Base-by-base conservation (phyloP, 2,888 invertebrate species). In the Lasioglossum morio region DNA sequence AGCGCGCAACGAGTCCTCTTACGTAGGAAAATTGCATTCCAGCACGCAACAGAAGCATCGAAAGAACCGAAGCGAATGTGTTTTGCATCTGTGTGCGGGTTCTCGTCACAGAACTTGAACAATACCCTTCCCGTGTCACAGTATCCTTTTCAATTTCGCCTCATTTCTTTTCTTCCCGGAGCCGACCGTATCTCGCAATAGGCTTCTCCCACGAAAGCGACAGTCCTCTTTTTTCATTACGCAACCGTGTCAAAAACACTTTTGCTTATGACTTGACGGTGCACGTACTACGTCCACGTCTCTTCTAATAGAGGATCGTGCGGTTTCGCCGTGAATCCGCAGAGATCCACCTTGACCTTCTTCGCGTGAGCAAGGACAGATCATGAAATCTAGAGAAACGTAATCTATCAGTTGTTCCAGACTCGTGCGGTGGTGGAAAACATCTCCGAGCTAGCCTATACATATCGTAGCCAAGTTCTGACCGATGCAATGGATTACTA, bases 51-150 rank as follows among this genome's bases (percentile, higher is more conserved):
- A 76, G 84, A 83, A 83, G 85, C 53, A 76, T 79, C 66, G 40
- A 57, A 72, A 77, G 82, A 87, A 75, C 72, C 75, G 73, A 57
- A n/a, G 72, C 80, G 30, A 48, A 79, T 77, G 78, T 70, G 78
- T 79, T 79, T 74, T 72, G 72, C 70, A 78, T 23, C 19, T 63
- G 83, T 81, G 79, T 72, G 79, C 83, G 69, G 77, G 57, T 75
- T 73, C 77, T 82, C 79, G 43, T 88, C 85, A 85, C 85, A 92
- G 84, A 91, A 87, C 87, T 79, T 85, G 87, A 91, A 90, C 89
- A 92, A 90, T 89, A 87, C 82, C 81, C 77, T 82, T 88, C 84
- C 82, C 81, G 85, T 86, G 72, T 85, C 77, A 19, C 30, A 43
- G 46, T 46, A n/a, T 69, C 70, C 74, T 40, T 66, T 30, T 72